These are phyloP conservation scores for Craseonycteris thonglongyai DNA, from an alignment of 2,113 vertebrate species.

Conservation along the genomic window DNA sequence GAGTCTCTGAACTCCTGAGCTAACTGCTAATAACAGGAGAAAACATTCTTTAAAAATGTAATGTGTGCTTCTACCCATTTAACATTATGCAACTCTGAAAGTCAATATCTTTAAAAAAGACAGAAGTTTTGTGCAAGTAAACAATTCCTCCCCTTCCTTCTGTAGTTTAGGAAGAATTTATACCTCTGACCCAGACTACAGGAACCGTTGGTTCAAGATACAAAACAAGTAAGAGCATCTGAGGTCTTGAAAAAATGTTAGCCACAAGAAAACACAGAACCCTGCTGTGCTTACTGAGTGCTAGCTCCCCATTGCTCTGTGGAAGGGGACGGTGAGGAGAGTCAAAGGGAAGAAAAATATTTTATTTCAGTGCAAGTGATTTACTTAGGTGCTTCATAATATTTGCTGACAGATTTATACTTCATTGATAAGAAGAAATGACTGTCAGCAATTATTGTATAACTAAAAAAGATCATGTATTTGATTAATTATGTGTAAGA, in stretches of 20 bases:
- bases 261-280: not conserved
- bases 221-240: not conserved
- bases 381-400: not conserved
- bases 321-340: not conserved
- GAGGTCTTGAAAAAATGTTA: slow-evolving; percentile 15
- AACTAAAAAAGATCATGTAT: not conserved
- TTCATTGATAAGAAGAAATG: not conserved
- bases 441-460: not conserved
- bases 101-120: not conserved
- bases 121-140: not conserved
- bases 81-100: not conserved
- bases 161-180: slow-evolving; percentile 28
- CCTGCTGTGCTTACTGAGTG: not conserved
- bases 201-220: not conserved
- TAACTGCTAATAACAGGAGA: not conserved
- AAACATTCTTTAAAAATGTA: not conserved
- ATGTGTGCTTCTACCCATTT: not conserved
- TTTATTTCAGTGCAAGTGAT: not conserved
- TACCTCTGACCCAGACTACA: not conserved
- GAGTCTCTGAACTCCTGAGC: not conserved
- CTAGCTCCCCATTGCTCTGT: not conserved
- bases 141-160: not conserved
- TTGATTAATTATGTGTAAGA: not conserved
- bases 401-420: not conserved
- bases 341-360: not conserved